These are phyloP conservation scores for Oncorhynchus clarkii DNA, from an alignment of 2,113 vertebrate species.

Conservation along the genomic window DNA sequence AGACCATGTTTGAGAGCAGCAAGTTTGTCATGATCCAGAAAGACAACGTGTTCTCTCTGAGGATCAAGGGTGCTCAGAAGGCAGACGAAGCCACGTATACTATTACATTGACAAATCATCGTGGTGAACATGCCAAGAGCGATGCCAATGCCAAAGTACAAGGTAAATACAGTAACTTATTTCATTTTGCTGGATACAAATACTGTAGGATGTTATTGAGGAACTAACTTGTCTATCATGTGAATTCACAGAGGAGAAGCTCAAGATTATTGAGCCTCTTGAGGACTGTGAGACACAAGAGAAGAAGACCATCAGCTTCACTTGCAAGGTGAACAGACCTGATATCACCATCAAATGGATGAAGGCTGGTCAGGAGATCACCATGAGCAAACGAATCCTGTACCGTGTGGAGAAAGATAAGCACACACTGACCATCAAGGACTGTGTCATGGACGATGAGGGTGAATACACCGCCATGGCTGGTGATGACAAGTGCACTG, in stretches of 20 bases:
- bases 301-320: constrained; percentile 90
- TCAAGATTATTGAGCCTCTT: constrained; percentile 87
- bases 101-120: constrained; percentile 83
- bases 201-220: not conserved
- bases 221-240: not conserved
- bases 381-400: constrained; percentile 82
- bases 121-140: constrained; percentile 87
- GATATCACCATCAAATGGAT: constrained; percentile 90
- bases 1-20: constrained; percentile 91
- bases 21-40: constrained; percentile 91
- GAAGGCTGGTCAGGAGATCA: constrained; percentile 89
- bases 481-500: constrained; percentile 87
- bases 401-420: constrained; percentile 91
- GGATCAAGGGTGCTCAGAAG: constrained; percentile 84
- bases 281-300: constrained; percentile 96
- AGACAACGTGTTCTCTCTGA: constrained; percentile 89
- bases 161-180: constrained; percentile 70
- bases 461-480: constrained; percentile 89
- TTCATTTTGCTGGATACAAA: not conserved
- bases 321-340: constrained; percentile 93
- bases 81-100: constrained; percentile 84
- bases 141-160: constrained; percentile 79
- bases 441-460: constrained; percentile 91
- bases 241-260: constrained; percentile 83
- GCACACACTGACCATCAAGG: constrained; percentile 90